A percentile compares a stretch with the other conserved stretches of the same genome.
Conservation (phyloP, 2,888 invertebrate genomes). For the Smittia aterrima region DNA sequence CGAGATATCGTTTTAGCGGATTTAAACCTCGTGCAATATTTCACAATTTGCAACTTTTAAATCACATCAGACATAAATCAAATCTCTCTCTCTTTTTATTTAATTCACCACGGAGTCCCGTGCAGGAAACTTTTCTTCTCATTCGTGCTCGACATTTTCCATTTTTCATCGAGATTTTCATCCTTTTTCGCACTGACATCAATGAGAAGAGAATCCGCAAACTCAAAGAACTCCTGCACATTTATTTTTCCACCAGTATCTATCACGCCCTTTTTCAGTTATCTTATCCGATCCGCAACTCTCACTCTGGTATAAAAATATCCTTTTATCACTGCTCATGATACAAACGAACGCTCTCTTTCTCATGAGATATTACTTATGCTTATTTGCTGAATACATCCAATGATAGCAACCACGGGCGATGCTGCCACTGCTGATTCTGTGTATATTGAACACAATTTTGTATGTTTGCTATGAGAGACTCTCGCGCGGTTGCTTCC, state of each 20-base stretch:
- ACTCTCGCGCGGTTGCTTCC: neutral
- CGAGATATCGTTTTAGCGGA: neutral
- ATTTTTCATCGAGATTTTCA: neutral
- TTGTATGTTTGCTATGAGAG: constrained; percentile 17
- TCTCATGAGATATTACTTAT: constrained; percentile 23
- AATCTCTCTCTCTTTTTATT: neutral
- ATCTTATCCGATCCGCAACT: constrained; percentile 24
- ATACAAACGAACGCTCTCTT: constrained; percentile 20
- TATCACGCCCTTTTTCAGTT: constrained; percentile 41
- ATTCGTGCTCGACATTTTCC: neutral
- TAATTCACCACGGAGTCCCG: neutral
- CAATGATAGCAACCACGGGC: constrained; percentile 20
- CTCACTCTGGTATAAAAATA: constrained; percentile 14
- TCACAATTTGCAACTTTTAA: constrained; percentile 2
- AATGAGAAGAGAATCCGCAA: neutral
- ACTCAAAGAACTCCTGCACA: constrained; percentile 4
- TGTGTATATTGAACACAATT: constrained; percentile 6
- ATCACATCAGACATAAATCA: constrained; percentile 5
- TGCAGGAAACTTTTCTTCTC: neutral
- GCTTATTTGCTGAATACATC: constrained; percentile 17
- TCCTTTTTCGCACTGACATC: neutral
- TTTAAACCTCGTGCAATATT: neutral
- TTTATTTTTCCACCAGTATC: constrained; percentile 18
- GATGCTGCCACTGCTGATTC: neutral
- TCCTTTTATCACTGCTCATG: constrained; percentile 33